Conservation (phyloP, 2,797 vertebrate genomes). For the Falco novaeseelandiae region DNA sequence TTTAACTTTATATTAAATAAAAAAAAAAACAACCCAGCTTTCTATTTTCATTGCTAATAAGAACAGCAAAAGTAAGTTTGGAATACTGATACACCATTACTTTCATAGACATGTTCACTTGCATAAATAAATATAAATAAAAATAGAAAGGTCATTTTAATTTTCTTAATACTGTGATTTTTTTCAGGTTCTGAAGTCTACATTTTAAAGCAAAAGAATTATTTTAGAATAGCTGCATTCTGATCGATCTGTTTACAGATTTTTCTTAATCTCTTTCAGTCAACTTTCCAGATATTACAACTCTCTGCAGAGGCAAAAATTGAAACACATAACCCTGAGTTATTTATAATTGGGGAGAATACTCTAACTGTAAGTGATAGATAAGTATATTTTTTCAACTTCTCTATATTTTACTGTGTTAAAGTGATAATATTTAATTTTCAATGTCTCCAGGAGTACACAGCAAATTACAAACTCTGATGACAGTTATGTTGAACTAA, state of each 20-base stretch:
- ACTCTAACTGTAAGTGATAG: conserved; percentile 79
- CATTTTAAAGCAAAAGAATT: neutral
- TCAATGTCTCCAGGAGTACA: neutral
- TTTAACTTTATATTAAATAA: neutral
- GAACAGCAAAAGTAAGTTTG: neutral
- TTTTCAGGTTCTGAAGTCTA: neutral
- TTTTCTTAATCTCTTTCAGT: conserved; percentile 72
- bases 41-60: neutral
- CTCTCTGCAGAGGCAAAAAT: conserved; percentile 80
- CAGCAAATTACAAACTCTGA: neutral
- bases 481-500: neutral
- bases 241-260: neutral
- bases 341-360: conserved; percentile 82
- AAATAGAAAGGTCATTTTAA: neutral
- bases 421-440: neutral
- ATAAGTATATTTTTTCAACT: neutral
- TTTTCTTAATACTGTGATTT: neutral
- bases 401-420: neutral
- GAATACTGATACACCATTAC: neutral
- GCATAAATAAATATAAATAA: too few relatives aligned
- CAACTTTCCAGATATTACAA: conserved; percentile 82
- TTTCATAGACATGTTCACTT: neutral
- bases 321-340: conserved; percentile 80
- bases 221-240: neutral
- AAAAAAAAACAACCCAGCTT: neutral